Evolutionary conservation across 2,113 vertebrate genomes (phyloP).

Genomic region (Himantopus leucocephalus): DNA sequence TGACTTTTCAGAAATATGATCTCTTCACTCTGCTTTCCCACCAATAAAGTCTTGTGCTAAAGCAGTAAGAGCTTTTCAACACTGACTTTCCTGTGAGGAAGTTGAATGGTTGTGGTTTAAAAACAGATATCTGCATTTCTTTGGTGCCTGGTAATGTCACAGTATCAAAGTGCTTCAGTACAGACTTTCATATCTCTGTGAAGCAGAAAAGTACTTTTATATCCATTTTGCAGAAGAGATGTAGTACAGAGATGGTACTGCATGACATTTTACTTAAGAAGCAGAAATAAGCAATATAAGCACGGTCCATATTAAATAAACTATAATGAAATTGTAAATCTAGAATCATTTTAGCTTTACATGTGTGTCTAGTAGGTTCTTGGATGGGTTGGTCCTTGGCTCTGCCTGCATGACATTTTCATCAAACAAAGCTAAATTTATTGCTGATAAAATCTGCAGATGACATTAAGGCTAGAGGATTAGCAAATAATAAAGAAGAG

Average conservation of each 20-base stretch:
- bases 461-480: neutral
- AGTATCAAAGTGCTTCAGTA: neutral
- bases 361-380: neutral
- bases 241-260: neutral
- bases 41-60: neutral
- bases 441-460: neutral
- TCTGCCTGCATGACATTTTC: neutral
- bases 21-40: neutral
- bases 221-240: neutral
- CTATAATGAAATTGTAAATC: neutral
- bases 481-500: neutral
- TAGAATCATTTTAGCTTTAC: neutral
- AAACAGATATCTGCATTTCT: slow-evolving; percentile 9
- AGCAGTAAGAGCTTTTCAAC: neutral
- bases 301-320: neutral
- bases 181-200: neutral
- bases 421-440: neutral
- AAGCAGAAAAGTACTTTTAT: neutral
- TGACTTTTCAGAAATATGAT: neutral
- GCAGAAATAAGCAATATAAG: slow-evolving; percentile 11
- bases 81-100: neutral
- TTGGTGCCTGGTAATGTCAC: slow-evolving; percentile 23
- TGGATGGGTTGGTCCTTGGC: neutral
- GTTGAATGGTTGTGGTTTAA: neutral
- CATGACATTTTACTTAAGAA: slow-evolving; percentile 28